phyloP scores from a whole-genome alignment of 2,888 invertebrate genomes.

The Calameuta filiformis region DNA sequence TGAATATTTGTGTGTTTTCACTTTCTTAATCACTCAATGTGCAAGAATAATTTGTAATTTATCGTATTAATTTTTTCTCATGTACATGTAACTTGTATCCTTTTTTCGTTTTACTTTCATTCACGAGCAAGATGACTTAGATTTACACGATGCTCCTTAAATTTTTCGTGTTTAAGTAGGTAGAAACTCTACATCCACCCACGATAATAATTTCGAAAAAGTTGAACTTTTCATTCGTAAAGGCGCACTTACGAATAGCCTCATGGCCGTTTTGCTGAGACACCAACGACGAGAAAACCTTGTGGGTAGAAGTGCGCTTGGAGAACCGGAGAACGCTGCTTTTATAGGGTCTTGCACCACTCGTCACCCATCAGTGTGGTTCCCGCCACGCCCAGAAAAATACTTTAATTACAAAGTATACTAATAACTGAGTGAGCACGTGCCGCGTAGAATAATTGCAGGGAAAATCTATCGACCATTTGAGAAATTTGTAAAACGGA shows the following conservation, averaged over 20 bases:
- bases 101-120: not conserved
- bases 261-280: conserved; percentile 34
- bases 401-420: conserved; percentile 33
- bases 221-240: conserved; percentile 8
- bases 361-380: conserved; percentile 23
- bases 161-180: not conserved
- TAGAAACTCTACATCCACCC: not conserved
- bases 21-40: not conserved
- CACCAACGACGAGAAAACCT: conserved; percentile 36
- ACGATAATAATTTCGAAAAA: not conserved
- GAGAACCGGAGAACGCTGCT: conserved; percentile 35
- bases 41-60: not conserved
- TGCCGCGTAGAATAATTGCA: not conserved
- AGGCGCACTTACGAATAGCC: conserved; percentile 39
- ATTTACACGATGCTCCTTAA: not conserved
- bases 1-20: not conserved
- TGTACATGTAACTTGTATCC: not conserved
- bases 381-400: conserved; percentile 36
- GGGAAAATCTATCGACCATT: not conserved
- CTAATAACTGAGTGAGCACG: not conserved
- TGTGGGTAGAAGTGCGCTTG: conserved; percentile 39
- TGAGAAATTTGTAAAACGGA: not conserved
- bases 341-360: conserved; percentile 42
- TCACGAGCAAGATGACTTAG: not conserved
- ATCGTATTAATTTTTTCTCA: not conserved